phyloP scores from a whole-genome alignment of 1,140 invertebrate genomes.

The Sarcophaga bullata region DNA sequence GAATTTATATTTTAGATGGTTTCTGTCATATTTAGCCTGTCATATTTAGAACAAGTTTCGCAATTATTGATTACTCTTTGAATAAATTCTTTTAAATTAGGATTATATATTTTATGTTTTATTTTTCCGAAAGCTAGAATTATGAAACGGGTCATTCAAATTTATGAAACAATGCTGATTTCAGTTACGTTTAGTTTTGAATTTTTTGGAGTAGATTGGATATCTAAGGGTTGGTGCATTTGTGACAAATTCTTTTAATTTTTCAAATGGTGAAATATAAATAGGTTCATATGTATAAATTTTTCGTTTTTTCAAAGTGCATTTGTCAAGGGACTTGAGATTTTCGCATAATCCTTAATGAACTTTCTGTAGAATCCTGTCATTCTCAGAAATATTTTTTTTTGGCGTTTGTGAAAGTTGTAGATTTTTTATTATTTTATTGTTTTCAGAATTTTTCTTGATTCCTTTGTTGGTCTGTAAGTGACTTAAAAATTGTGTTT shows the following conservation, averaged over 20 bases:
- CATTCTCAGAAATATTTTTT: slow-evolving; percentile 17
- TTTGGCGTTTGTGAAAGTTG: slow-evolving; percentile 1
- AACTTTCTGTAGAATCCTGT: no score
- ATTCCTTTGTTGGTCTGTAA: not conserved
- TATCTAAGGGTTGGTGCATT: no score
- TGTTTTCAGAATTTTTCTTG: slow-evolving; percentile 4
- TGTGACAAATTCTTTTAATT: slow-evolving; percentile 23
- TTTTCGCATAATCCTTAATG: no score
- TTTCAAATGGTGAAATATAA: slow-evolving; percentile 34
- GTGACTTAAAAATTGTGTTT: slow-evolving; percentile 39
- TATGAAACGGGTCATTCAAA: no score
- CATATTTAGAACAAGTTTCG: no score
- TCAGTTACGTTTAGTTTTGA: slow-evolving; percentile 56
- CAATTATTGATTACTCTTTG: no score
- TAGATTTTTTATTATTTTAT: slow-evolving; percentile 22
- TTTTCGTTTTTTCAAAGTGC: slow-evolving; percentile 13
- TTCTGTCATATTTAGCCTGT: no score
- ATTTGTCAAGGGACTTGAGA: slow-evolving; percentile 5
- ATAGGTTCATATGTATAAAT: slow-evolving; percentile 27
- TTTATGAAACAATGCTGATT: no score
- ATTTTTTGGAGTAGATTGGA: slow-evolving; percentile 11
- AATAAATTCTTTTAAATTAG: no score
- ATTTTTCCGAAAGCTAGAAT: no score
- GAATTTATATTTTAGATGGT: no score
- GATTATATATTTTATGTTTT: no score